Evolutionary conservation across 2,113 vertebrate species (phyloP).

Genomic region (Alligator mississippiensis): DNA sequence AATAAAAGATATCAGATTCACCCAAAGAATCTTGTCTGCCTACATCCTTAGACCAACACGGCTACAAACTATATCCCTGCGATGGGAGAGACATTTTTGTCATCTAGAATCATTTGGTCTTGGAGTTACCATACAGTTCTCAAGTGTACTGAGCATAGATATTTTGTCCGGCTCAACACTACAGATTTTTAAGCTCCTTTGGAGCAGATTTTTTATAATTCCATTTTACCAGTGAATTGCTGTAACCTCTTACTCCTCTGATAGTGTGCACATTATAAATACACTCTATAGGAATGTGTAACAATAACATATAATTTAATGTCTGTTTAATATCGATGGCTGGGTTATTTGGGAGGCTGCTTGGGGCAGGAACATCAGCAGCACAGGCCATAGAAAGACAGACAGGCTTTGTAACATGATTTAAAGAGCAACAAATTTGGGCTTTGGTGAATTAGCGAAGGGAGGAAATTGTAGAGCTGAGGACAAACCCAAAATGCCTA

Average conservation of each 20-base stretch:
- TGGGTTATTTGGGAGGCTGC: not conserved
- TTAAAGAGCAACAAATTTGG: not conserved
- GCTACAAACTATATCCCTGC: not conserved
- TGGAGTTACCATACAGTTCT: not conserved
- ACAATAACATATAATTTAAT: not conserved
- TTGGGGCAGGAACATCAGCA: not conserved
- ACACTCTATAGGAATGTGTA: rapidly evolving
- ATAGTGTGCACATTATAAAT: rapidly evolving
- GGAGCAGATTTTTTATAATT: not conserved
- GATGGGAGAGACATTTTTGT: not conserved
- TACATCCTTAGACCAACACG: not conserved
- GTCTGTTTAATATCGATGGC: not conserved
- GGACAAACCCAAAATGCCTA: not conserved
- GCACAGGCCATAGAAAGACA: not conserved
- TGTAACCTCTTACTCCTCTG: not conserved
- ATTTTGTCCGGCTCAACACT: not conserved
- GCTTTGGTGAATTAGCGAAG: not conserved
- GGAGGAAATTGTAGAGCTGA: not conserved
- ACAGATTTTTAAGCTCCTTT: not conserved
- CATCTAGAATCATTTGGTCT: not conserved
- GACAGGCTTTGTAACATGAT: not conserved
- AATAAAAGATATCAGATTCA: too few relatives aligned
- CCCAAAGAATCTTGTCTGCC: too few relatives aligned
- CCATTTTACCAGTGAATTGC: not conserved
- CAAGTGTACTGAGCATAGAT: not conserved